Base-by-base conservation (phyloP, 2,113 vertebrate genomes). In the Chaenogobius annularis region DNA sequence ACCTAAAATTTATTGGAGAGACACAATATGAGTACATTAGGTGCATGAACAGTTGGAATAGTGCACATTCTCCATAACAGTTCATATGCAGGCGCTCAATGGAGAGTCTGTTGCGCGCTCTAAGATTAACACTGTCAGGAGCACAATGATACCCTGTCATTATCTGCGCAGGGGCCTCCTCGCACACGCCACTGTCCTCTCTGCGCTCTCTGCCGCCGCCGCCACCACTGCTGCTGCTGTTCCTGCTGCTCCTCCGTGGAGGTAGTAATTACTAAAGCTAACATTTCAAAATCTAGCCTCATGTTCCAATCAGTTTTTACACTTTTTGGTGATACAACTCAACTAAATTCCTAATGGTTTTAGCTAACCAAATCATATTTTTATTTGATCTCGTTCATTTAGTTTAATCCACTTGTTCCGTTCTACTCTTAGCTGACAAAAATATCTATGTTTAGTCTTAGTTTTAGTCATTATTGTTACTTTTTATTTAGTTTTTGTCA, bases 81-180 rank as follows among this genome's bases (percentile, higher is more conserved):
- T 65, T 63, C 76, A 80, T 77, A 70, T 65, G 73, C 77, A 80
- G 78, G 52, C 74, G 69, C 72, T 73, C 74, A 69, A 77, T 69
- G 76, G 73, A 79, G 81, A 40, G 74, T 9, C 68, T 50, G 73
- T 58, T 74, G 64, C 82, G 88, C 72, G 74, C 88, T 89, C 85
- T 88, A 90, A 93, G 91, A 93, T 94, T 92, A 92, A 90, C 89
- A 70, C 90, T 93, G 93, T 93, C 93, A 93, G 90, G 89, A 81
- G 80, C 83, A 81, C 88, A 89, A 80, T 87, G 90, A 91, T 90
- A 94, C 90, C 93, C 93, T 87, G 80, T 93, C 90, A 93, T 93
- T 93, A 94, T 92, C 88, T 85, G 87, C 86, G 78, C 90, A 85
- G 79, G 89, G 89, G 88, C 92, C 91, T 91, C 86, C 87, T 88